Percentiles rank a stretch among this genome's conserved stretches.
Conservation (phyloP, 1,140 invertebrate genomes). For the Ostrea edulis region DNA sequence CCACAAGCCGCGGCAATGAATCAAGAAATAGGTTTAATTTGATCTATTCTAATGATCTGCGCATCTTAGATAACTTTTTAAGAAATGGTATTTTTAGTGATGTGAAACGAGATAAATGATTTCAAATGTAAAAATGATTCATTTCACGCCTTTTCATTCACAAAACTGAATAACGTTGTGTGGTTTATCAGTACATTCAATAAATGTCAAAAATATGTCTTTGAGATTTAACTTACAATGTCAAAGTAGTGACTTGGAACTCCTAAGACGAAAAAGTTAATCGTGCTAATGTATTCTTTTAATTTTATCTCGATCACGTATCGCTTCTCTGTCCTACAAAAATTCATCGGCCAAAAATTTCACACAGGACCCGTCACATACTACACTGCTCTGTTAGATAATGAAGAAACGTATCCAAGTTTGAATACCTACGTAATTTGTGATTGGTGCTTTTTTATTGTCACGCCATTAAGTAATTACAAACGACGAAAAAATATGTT, state of each 20-base stretch:
- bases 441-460: not conserved
- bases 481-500: not conserved
- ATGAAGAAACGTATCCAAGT: not conserved
- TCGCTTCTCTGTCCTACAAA: not conserved
- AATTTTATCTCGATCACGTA: not conserved
- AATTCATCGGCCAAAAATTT: not conserved
- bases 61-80: not conserved
- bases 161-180: not conserved
- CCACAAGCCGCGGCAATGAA: not conserved
- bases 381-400: not conserved
- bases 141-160: not conserved
- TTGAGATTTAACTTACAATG: conserved; percentile 16
- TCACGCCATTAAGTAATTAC: not conserved
- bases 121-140: not conserved
- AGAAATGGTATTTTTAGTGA: not conserved
- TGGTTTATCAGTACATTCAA: not conserved
- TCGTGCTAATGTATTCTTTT: conserved; percentile 7
- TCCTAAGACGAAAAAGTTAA: not conserved
- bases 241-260: conserved; percentile 3
- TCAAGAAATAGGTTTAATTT: not conserved
- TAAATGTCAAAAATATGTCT: not conserved
- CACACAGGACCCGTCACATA: no score
- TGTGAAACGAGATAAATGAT: not conserved
- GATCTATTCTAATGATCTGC: not conserved
- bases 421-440: not conserved